Base-by-base conservation (phyloP, 2,797 vertebrate species). In the Heliangelus exortis region DNA sequence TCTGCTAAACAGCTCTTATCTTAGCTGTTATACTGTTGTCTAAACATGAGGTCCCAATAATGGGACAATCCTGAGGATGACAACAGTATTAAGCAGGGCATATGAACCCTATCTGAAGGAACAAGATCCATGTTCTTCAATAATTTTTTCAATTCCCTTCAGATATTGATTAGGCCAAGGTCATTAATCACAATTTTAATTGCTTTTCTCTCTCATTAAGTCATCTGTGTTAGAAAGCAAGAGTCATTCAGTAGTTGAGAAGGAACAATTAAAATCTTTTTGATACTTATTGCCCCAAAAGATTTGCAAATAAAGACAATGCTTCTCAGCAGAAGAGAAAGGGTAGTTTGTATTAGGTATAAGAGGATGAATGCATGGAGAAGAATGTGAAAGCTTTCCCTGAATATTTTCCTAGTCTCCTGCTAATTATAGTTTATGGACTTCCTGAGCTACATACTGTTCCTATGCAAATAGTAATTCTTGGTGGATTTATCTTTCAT, bases 191-290 rank as follows among this genome's bases (percentile, higher is more conserved):
- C 8, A 63, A 34, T 91, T 92, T 93, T 92, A 96, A 96, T 95
- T 95, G 92, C 93, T 92, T 94, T 96, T 95, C 89, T 86, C 54
- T 90, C 75, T 87, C 94, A 93, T 94, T 95, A 94, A 91, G 9
- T 83, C 68, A 59, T 65, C 54, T 59, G 58, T 84, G 15, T 84
- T 91, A 73, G 69, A 91, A 91, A 94, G 69, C 33, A 81, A 73
- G 76, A 78, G 81, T 48, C 73, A 91, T 78, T 79, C 90, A 91
- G 45, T 79, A 90, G 76, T 75, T 51, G 54, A 94, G 63, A 88
- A 81, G 21, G 31, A n/a, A 66, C 62, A 86, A 81, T 94, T 95
- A 90, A 87, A 93, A 73, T 67, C 3, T 63, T 78, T 93, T 88
- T 91, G 54, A 74, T 33, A 8, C 22, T 84, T 91, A 54, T 76